Conservation (phyloP, 2,888 invertebrate genomes). For the Drosophila birchii region DNA sequence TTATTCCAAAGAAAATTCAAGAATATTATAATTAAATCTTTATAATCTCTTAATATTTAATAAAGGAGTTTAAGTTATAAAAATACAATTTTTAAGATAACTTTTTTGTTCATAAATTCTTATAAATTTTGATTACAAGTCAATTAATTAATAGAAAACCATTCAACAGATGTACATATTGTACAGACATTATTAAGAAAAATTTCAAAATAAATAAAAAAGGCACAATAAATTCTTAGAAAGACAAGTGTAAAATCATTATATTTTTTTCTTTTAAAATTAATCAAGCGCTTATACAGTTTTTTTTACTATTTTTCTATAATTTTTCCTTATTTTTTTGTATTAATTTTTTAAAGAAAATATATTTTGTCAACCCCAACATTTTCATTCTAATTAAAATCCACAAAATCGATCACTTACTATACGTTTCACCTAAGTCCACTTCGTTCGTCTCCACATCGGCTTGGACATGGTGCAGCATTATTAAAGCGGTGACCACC, state of each 20-base stretch:
- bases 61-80: neutral
- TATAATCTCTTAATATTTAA: neutral
- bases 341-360: neutral
- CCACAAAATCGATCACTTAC: slow-evolving; percentile 67
- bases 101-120: neutral
- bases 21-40: too few relatives aligned
- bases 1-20: too few relatives aligned
- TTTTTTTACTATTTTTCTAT: neutral
- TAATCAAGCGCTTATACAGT: too few relatives aligned
- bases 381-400: neutral
- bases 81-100: neutral
- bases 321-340: neutral
- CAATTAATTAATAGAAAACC: neutral
- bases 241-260: neutral
- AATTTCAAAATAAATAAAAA: neutral
- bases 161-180: neutral
- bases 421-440: slow-evolving; percentile 60
- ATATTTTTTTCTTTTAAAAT: neutral
- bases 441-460: slow-evolving; percentile 81
- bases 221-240: neutral
- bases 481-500: slow-evolving; percentile 45
- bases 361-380: too few relatives aligned
- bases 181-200: neutral
- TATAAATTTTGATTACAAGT: neutral
- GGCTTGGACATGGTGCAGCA: slow-evolving; percentile 63